Evolutionary conservation across 2,797 vertebrate species (phyloP), one percentile per base, ranked within the genome.

Genomic region (Acomys russatus): DNA sequence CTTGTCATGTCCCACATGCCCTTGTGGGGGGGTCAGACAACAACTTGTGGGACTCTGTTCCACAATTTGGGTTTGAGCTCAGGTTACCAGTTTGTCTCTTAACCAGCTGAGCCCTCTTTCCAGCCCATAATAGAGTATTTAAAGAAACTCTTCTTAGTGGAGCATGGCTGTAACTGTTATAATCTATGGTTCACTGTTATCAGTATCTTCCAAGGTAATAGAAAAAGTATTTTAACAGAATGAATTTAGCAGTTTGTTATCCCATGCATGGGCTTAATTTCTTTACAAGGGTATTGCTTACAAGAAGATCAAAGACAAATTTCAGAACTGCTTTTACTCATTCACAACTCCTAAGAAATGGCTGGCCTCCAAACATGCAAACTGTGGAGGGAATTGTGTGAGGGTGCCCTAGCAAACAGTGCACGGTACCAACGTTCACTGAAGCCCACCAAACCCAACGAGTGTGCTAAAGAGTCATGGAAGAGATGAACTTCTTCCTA

Each of bases 201-300:
- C 88, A 90, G 56, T 70, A 68, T 64, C 38, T 95, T 88, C 30
- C 10, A 64, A 96, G 61, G 89, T 33, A 35, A 73, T 59, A 77
- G 91, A 83, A 63, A 63, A 33, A 11, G 20, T 23, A 33, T 33
- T 63, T 95, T 92, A 30, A 30, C 70, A 38, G 88, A 95, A 83
- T 61, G 78, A 76, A 20, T 91, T 92, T 63, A 51, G 44, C 22
- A 83, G 35, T 28, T 87, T 79, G 20, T 77, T 33, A 23, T 38
- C 56, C 49, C 28, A 4, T 82, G 10, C 87, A 17, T 79, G n/a
- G 9, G 63, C 59, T 79, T 79, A 33, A 35, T 68, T 95, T 89
- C 84, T 85, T 95, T 68, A 38, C 51, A 84, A 64, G 66, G 70
- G 4, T 84, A 11, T 82, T 84, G 14, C 88, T 95, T n/a, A 59